Evolutionary conservation across 2,797 vertebrate genomes (phyloP), one percentile per base, ranked within the genome.

Genomic region (Moxostoma hubbsi): DNA sequence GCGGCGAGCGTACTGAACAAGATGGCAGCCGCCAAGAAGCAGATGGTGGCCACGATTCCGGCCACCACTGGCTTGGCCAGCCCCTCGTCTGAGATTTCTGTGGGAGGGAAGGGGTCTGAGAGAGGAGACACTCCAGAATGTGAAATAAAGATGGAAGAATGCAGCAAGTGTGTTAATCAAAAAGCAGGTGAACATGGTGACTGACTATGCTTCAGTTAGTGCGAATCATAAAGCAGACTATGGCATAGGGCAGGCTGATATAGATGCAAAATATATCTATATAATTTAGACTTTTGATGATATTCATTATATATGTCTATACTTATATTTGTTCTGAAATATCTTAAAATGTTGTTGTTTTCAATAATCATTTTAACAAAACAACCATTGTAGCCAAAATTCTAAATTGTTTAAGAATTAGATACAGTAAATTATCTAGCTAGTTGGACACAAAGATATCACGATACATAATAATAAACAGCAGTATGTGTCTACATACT

Each of bases 1-100:
- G 97, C 98, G 0, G 98, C 98, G 49, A 99, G 94, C 13, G 98
- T 99, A 92, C 98, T 99, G 89, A 99, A 99, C 79, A 99, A 94
- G 86, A 99, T 94, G 64, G 98, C 98, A 0, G 98, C 97, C 36
- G 98, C 98, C 92, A 99, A 91, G 88, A 99, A 99, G 89, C 98
- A 99, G 89, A 99, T 99, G 85, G 98, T 99, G 71, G 98, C 98
- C 81, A 99, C 97, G 0, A 99, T 97, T 54, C 98, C 98, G 50
- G 98, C 98, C 91, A 99, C 94, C 88, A 99, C 96, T 0, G 98
- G 98, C 81, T 96, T 95, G 2, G 98, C 97, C 89, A 99, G 93
- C 75, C 98, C 97, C 18, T 99, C 98, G 0, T 99, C 98, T 0
- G 95, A 95, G 90, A 98, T 89, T 90, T 99, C 98, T 51, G 96